Evolutionary conservation across 2,113 vertebrate genomes (phyloP), one percentile per base, ranked within the genome.

Genomic region (Arvicanthis niloticus): DNA sequence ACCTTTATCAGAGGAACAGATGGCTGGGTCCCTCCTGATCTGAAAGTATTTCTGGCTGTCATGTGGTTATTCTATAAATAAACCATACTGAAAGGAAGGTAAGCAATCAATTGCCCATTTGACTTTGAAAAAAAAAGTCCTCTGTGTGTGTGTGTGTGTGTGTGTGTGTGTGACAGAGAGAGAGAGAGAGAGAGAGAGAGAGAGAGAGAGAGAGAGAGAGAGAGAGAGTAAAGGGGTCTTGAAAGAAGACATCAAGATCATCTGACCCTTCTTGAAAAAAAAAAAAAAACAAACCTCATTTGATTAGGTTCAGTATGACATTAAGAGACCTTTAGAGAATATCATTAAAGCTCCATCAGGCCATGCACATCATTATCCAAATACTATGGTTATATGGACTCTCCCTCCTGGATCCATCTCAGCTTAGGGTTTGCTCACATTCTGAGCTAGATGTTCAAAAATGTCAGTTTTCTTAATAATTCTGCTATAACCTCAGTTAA

Each of bases 31-130:
- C 91, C 96, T 98, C 94, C 78, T 96, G 97, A 73, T 95, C 91
- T 84, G 75, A 94, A 97, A 96, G 96, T 97, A 97, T 98, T 97
- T 97, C 89, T 94, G 94, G 80, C 88, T 96, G 95, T 93, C 95
- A 95, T 91, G 96, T 96, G 96, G 60, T 88, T 95, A n/a, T 86
- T 95, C 96, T 96, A 97, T 96, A 98, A 97, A 97, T 97, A 97
- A 93, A 87, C 24, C 78, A 40, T 89, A 76, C 82, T 26, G 94
- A 90, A 89, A 97, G 37, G 78, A 89, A 98, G 92, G 91, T 90
- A 97, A 95, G 95, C 91, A 86, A 53, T 93, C 77, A 81, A 80
- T 31, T 91, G 40, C 40, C 92, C 58, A 51, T 89, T 95, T 60
- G 58, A 89, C 56, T 93, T 95, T n/a, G 77, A 10, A 87, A 86